A percentile compares a stretch with the other conserved stretches of the same genome.
Evolutionary conservation across 2,113 vertebrate genomes (phyloP).

Genomic region (Crocuta crocuta): DNA sequence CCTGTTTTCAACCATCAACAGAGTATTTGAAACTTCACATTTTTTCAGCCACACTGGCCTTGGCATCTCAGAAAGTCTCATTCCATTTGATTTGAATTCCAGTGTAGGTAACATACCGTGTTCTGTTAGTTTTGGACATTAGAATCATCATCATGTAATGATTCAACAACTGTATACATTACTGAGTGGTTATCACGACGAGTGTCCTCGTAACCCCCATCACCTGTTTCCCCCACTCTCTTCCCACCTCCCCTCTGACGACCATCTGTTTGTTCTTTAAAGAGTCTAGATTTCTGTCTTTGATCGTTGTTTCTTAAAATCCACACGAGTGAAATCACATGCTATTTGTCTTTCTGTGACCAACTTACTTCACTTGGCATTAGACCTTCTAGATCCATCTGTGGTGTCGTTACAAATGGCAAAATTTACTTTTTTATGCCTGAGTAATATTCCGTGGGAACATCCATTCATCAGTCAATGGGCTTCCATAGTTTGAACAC

Average conservation of each 20-base stretch:
- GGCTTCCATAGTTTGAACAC: not conserved
- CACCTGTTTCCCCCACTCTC: too few relatives aligned
- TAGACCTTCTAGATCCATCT: not conserved
- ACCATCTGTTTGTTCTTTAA: not conserved
- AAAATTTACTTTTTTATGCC: not conserved
- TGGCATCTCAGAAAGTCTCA: not conserved
- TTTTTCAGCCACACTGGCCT: not conserved
- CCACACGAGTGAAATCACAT: not conserved
- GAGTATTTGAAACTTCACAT: not conserved
- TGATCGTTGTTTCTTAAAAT: not conserved
- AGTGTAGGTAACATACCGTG: not conserved
- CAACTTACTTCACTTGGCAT: not conserved
- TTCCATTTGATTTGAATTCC: not conserved
- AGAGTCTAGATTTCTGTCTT: not conserved
- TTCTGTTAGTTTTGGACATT: too few relatives aligned
- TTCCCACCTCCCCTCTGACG: not conserved
- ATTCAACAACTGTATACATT: not conserved
- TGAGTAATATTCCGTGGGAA: not conserved
- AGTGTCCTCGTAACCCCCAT: not conserved
- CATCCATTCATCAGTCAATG: not conserved
- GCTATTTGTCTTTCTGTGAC: not conserved
- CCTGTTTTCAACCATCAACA: not conserved
- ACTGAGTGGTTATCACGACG: not conserved
- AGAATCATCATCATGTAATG: not conserved
- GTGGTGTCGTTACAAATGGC: not conserved